phyloP scores from a whole-genome alignment of 2,888 invertebrate species.

The Brachynemurus nebulosus region DNA sequence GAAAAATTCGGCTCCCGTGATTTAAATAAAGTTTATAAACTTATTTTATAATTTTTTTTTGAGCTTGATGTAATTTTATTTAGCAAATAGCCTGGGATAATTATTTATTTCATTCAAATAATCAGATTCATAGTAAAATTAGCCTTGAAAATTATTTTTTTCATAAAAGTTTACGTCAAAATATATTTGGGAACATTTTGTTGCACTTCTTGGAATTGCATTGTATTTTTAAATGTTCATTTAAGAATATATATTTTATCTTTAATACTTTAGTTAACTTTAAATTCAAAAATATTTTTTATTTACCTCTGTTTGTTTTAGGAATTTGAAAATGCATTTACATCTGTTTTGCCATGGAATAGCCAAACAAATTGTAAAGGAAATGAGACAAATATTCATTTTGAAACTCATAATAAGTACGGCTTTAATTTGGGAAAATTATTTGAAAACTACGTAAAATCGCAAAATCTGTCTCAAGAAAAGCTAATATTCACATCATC shows the following conservation, averaged over 20 bases:
- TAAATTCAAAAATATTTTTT: background rate
- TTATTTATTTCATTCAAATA: too few species aligned
- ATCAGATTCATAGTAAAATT: too few species aligned
- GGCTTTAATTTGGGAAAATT: slow-evolving; percentile 34
- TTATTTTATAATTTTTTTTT: too few species aligned
- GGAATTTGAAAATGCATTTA: background rate
- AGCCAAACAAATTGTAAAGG: background rate
- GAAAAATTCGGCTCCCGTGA: too few species aligned
- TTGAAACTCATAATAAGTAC: slow-evolving; percentile 41
- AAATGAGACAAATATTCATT: slow-evolving; percentile 22
- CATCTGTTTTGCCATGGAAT: background rate
- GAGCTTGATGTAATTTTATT: too few species aligned
- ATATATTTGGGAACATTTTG: background rate
- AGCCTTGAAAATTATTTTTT: too few species aligned
- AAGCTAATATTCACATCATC: slow-evolving; percentile 23
- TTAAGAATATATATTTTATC: background rate
- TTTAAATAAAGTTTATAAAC: too few species aligned
- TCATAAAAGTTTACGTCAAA: background rate
- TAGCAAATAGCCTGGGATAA: too few species aligned
- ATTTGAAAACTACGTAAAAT: background rate
- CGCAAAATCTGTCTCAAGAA: slow-evolving; percentile 17
- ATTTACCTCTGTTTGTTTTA: too few species aligned
- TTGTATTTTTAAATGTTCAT: background rate
- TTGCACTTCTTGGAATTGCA: background rate
- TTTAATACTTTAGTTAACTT: background rate